Percentiles rank a stretch among this genome's conserved stretches.
Evolutionary conservation across 2,888 invertebrate genomes (phyloP).

Genomic region (Theodoxus fluviatilis): DNA sequence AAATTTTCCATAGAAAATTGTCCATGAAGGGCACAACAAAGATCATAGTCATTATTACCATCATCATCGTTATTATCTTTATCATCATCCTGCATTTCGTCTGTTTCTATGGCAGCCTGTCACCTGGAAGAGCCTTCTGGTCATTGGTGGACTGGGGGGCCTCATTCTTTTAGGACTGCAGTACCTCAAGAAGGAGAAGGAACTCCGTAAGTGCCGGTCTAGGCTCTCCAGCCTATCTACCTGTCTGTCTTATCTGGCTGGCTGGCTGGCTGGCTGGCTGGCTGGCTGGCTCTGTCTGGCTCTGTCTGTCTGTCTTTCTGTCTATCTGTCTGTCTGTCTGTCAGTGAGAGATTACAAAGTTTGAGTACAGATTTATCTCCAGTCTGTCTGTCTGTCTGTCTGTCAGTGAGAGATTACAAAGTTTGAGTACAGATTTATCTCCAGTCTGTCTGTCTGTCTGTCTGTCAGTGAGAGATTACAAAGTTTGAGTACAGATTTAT

Average conservation of each 20-base stretch:
- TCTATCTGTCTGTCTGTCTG: neutral
- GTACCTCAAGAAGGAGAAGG: slow-evolving; percentile 83
- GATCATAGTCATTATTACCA: neutral
- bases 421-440: no score
- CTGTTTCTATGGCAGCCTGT: slow-evolving; percentile 69
- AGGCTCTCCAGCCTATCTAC: neutral
- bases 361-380: no score
- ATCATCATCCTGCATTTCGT: neutral
- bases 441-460: no score
- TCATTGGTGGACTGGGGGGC: slow-evolving; percentile 75
- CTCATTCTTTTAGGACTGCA: slow-evolving; percentile 76
- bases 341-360: no score
- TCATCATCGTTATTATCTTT: neutral
- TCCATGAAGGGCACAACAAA: no score
- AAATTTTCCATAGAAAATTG: neutral
- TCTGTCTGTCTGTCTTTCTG: no score
- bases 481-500: no score
- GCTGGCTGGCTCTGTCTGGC: no score
- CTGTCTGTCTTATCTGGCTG: neutral
- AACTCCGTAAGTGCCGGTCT: slow-evolving; percentile 69
- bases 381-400: no score
- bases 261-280: no score
- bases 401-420: no score
- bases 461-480: no score
- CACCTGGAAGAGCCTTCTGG: slow-evolving; percentile 81